Evolutionary conservation across 2,113 vertebrate genomes (phyloP).

Genomic region (Columba janthina): DNA sequence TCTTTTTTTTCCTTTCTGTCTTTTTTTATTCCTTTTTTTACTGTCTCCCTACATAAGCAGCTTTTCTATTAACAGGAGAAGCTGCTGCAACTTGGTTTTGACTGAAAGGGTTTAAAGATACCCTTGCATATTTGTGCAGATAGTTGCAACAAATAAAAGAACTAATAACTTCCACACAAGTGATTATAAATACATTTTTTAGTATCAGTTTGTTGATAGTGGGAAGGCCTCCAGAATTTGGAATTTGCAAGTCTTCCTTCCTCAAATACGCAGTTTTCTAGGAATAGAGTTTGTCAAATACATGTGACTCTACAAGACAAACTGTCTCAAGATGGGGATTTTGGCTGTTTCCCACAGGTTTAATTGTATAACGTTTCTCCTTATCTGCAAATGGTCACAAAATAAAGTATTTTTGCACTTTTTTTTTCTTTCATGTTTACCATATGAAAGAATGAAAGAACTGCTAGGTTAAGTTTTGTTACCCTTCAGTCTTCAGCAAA

Average conservation of each 20-base stretch:
- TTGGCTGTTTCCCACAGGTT: background rate
- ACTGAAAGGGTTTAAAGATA: background rate
- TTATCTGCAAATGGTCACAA: background rate
- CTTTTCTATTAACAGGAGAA: background rate
- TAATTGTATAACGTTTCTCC: background rate
- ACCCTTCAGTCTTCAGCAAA: background rate
- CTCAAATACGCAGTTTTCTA: background rate
- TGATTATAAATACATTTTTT: background rate
- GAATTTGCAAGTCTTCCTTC: background rate
- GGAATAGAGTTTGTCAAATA: background rate
- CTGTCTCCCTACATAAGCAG: background rate
- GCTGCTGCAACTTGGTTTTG: background rate
- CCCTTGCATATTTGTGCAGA: background rate
- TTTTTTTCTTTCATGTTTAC: background rate
- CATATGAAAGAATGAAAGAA: background rate
- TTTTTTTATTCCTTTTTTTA: background rate
- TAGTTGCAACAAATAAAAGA: background rate
- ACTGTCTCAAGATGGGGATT: background rate
- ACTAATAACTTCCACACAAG: background rate
- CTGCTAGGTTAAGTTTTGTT: background rate
- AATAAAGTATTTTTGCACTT: background rate
- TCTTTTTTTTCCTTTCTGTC: background rate
- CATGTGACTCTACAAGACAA: background rate
- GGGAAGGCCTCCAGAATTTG: background rate
- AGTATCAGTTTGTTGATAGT: background rate